Evolutionary conservation across 2,113 vertebrate species (phyloP).

Genomic region (Silurus asotus): DNA sequence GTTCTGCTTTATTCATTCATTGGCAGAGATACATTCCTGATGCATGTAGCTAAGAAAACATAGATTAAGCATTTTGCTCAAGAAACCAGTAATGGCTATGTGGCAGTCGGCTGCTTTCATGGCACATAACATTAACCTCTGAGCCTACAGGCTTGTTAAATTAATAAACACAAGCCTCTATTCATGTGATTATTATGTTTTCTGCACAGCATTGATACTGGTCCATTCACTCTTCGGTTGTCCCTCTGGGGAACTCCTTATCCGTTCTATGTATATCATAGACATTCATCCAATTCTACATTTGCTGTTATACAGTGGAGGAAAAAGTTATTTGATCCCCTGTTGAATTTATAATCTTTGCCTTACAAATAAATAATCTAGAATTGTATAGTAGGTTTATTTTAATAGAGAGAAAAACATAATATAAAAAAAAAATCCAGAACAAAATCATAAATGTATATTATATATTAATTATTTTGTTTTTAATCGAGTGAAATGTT

Average conservation of each 20-base stretch:
- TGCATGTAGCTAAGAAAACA: background rate
- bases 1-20: background rate
- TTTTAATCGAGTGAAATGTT: too few relatives aligned
- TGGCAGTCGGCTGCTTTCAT: background rate
- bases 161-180: background rate
- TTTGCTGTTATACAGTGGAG: too few relatives aligned
- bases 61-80: slow-evolving; percentile 11
- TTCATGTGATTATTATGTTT: background rate
- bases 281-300: too few relatives aligned
- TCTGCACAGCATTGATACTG: background rate
- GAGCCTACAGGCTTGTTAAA: background rate
- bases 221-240: background rate
- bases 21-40: background rate
- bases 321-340: too few relatives aligned
- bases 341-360: too few relatives aligned
- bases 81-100: background rate
- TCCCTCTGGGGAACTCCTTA: background rate
- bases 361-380: too few relatives aligned
- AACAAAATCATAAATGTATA: too few relatives aligned
- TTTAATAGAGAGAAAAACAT: too few relatives aligned
- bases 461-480: too few relatives aligned
- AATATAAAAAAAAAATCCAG: too few relatives aligned
- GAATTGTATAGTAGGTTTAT: too few relatives aligned
- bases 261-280: background rate
- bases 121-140: background rate